Percentiles rank a stretch among this genome's conserved stretches.
phyloP scores from a whole-genome alignment of 2,888 invertebrate species.

The Abrostola tripartita region DNA sequence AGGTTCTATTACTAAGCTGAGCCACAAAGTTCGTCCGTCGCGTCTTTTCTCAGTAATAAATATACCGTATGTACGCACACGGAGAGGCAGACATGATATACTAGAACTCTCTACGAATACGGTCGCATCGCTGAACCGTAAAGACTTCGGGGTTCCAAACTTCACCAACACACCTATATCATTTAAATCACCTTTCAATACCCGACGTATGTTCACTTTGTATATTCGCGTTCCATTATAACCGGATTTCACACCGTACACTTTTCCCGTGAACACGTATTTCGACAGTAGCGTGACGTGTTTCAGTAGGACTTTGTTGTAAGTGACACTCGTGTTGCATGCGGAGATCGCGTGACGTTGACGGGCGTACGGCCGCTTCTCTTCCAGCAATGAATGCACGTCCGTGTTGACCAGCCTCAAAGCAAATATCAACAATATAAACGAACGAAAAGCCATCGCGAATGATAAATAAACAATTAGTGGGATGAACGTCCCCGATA shows the following conservation, averaged over 20 bases:
- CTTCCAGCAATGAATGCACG: conserved; percentile 54
- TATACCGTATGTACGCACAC: conserved; percentile 77
- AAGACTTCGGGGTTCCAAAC: conserved; percentile 69
- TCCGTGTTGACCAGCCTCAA: conserved; percentile 60
- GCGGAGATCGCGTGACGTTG: conserved; percentile 56
- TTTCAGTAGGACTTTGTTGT: conserved; percentile 74
- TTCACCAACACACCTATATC: conserved; percentile 74
- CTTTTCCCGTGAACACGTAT: conserved; percentile 82
- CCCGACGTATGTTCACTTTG: conserved; percentile 80
- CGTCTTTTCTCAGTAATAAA: conserved; percentile 74
- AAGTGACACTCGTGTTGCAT: conserved; percentile 66
- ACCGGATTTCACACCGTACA: conserved; percentile 69
- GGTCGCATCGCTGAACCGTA: conserved; percentile 77
- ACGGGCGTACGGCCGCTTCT: conserved; percentile 11
- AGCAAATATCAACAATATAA: conserved; percentile 66
- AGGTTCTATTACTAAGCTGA: conserved; percentile 78
- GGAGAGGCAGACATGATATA: conserved; percentile 69
- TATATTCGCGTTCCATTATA: conserved; percentile 69
- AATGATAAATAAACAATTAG: conserved; percentile 55
- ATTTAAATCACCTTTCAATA: conserved; percentile 81
- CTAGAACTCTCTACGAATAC: conserved; percentile 73
- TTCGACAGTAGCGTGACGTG: conserved; percentile 74
- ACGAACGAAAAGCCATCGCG: conserved; percentile 63
- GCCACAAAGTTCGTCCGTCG: conserved; percentile 54
- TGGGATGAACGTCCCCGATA: conserved; percentile 31